Conservation (phyloP, 2,113 vertebrate species). For the Notarius quadriscutis region DNA sequence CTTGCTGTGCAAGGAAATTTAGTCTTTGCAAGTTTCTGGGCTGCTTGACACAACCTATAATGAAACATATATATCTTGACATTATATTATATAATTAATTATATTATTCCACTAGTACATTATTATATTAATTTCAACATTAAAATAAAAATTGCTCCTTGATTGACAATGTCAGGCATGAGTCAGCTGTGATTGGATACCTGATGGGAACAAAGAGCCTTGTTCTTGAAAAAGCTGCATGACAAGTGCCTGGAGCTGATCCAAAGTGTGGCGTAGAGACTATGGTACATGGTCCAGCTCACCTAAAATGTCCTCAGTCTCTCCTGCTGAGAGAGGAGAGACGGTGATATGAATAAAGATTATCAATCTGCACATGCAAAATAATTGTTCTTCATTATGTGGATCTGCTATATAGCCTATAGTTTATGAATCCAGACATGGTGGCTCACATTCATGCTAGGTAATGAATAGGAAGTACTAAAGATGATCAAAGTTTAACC, state of each 20-base stretch:
- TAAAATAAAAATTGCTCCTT: not conserved
- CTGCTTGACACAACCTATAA: not conserved
- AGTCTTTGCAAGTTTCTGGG: not conserved
- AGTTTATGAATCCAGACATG: not conserved
- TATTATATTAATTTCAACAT: not conserved
- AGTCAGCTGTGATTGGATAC: conserved; percentile 58
- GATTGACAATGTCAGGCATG: not conserved
- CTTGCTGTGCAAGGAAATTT: too few relatives aligned
- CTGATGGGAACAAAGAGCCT: conserved; percentile 86
- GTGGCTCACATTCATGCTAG: not conserved
- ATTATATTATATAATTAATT: too few relatives aligned
- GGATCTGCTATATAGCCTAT: too few relatives aligned
- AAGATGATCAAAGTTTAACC: not conserved
- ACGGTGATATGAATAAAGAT: not conserved
- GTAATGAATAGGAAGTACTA: not conserved
- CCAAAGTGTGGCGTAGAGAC: conserved; percentile 85
- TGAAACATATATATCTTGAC: not conserved
- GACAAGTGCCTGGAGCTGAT: conserved; percentile 87
- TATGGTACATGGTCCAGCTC: conserved; percentile 85
- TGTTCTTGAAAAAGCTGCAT: conserved; percentile 95
- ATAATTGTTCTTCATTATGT: not conserved
- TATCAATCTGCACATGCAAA: not conserved
- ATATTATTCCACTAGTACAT: not conserved
- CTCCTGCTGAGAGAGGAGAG: conserved; percentile 65
- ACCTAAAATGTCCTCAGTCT: conserved; percentile 80